A percentile compares a stretch with the other conserved stretches of the same genome.
Evolutionary conservation across 2,797 vertebrate species (phyloP).

Genomic region (Podarcis lilfordi): DNA sequence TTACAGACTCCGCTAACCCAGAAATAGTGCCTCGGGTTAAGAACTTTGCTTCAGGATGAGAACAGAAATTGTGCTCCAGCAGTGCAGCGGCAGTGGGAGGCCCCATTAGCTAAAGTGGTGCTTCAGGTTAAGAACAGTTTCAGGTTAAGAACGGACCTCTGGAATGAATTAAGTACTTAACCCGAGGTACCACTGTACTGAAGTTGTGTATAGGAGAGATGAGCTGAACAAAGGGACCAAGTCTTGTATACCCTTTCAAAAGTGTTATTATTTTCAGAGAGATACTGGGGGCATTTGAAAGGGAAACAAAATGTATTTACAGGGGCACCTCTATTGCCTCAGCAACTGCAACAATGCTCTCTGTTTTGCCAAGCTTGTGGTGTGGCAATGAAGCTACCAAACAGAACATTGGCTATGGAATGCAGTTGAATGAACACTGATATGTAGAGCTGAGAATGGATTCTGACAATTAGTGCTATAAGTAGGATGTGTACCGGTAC

Average conservation of each 20-base stretch:
- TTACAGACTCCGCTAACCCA: too few relatives aligned
- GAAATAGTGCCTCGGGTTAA: too few relatives aligned
- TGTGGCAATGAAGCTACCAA: neutral
- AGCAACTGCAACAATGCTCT: neutral
- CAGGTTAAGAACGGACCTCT: too few relatives aligned
- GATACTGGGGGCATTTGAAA: neutral
- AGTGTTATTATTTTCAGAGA: neutral
- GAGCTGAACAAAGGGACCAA: too few relatives aligned
- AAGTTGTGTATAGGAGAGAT: too few relatives aligned
- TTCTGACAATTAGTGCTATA: neutral
- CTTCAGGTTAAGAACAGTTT: too few relatives aligned
- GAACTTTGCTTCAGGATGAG: too few relatives aligned
- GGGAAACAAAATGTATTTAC: neutral
- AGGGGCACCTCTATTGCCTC: neutral
- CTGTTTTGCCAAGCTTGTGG: neutral
- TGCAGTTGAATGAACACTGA: neutral
- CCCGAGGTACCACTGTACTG: too few relatives aligned
- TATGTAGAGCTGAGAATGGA: neutral
- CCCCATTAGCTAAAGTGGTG: too few relatives aligned
- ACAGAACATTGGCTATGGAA: neutral
- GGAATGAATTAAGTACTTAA: too few relatives aligned
- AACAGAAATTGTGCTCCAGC: too few relatives aligned
- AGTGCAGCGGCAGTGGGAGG: too few relatives aligned
- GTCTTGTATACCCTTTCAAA: neutral
- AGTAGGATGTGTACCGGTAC: neutral